Evolutionary conservation across 2,113 vertebrate species (phyloP).

Genomic region (Balaeniceps rex): DNA sequence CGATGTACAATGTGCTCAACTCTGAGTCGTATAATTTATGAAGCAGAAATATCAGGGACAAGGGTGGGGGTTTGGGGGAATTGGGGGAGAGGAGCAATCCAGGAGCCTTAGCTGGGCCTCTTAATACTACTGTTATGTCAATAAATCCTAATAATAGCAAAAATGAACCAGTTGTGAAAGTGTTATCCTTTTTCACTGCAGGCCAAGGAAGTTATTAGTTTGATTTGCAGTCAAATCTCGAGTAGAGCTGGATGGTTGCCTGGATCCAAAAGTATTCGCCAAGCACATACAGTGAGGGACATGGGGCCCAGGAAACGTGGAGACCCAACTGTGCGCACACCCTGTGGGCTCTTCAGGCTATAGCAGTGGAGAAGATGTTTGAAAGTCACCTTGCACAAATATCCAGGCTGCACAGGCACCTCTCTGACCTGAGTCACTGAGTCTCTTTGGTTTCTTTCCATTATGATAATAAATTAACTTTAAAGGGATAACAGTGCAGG

Average conservation of each 20-base stretch:
- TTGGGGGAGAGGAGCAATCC: not conserved
- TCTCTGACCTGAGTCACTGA: not conserved
- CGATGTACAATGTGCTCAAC: not conserved
- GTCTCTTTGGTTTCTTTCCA: not conserved
- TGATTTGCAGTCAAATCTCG: not conserved
- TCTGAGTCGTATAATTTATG: not conserved
- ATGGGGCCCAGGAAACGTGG: not conserved
- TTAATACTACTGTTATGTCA: not conserved
- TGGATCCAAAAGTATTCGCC: not conserved
- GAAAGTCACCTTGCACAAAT: not conserved
- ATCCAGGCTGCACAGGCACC: not conserved
- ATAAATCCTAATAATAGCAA: not conserved
- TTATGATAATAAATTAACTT: not conserved
- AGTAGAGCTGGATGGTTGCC: not conserved
- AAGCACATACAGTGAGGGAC: not conserved
- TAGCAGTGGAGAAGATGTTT: not conserved
- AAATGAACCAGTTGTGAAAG: not conserved
- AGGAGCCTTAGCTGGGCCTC: not conserved
- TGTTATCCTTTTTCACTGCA: not conserved
- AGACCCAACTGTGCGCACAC: not conserved
- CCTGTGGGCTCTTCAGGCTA: not conserved
- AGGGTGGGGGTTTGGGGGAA: not conserved
- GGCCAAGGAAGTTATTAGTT: not conserved
- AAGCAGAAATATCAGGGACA: not conserved
- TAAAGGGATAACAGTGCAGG: not conserved